Evolutionary conservation across 2,888 invertebrate genomes (phyloP).

Genomic region (Bhutanitis thaidina): DNA sequence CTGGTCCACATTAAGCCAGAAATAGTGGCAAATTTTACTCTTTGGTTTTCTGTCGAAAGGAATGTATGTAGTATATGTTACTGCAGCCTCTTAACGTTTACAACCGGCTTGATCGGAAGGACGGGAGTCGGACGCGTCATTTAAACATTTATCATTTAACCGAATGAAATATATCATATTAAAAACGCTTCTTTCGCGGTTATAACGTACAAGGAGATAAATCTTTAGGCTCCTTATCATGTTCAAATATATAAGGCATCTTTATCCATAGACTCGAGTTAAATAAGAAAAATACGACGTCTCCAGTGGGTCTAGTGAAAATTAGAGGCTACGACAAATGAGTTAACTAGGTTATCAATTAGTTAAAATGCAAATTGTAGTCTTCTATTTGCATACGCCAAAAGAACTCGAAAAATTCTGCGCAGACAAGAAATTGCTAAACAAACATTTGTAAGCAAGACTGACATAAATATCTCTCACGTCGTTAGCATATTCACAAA

Average conservation of each 20-base stretch:
- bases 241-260: constrained; percentile 47
- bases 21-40: too few relatives aligned
- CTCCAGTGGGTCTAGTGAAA: constrained; percentile 47
- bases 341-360: constrained; percentile 65
- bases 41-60: too few relatives aligned
- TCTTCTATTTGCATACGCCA: constrained; percentile 62
- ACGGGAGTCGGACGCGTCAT: too few relatives aligned
- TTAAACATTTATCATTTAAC: too few relatives aligned
- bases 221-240: constrained; percentile 48
- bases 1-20: too few relatives aligned
- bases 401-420: constrained; percentile 45
- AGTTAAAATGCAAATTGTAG: constrained; percentile 74
- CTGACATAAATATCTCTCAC: constrained; percentile 39
- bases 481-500: constrained; percentile 36
- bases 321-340: constrained; percentile 46
- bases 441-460: constrained; percentile 61
- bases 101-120: too few relatives aligned
- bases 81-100: too few relatives aligned
- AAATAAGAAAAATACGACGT: constrained; percentile 56
- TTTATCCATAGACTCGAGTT: constrained; percentile 45
- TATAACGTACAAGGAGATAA: constrained; percentile 33
- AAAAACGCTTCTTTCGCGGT: too few relatives aligned
- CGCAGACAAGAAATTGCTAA: constrained; percentile 52
- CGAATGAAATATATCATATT: too few relatives aligned
- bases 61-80: too few relatives aligned